Evolutionary conservation across 1,140 invertebrate species (phyloP), one percentile per base, ranked within the genome.

Genomic region (Ganaspis sp.): DNA sequence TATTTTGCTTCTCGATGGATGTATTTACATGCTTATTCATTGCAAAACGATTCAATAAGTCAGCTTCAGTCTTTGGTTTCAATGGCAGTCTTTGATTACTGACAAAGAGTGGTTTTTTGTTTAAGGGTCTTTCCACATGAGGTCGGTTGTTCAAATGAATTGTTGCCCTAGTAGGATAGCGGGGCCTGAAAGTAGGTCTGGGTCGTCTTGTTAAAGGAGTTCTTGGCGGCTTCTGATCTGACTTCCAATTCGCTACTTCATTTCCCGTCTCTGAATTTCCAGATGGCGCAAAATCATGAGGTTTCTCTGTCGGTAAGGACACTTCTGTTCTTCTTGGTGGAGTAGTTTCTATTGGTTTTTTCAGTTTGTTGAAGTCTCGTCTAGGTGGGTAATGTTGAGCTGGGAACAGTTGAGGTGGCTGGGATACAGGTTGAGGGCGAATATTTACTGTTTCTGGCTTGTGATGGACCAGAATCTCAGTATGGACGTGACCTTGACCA

Each of bases 321-420:
- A 90, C 76, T 81, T 91, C 88, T 0, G 84, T 89, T 83, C 90
- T 86, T 76, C 90, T 87, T 0, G 90, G 87, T 9, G 90, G 90
- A 8, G 75, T 80, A 37, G 73, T 70, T 34, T 91, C 88, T 6
- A 40, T 72, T 17, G 83, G 76, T 34, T 85, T 82, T 23, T 84
- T 84, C n/a, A 82, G 73, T 49, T 89, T 89, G 0, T 85, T 72
- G 74, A 82, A 87, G 64, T 90, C 88, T 45, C 85, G 81, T n/a
- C 84, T 81, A 0, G 87, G 83, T 70, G 88, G 87, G 2, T 83
- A 80, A 26, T 84, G 83, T 19, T 79, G 73, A 1, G 34, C 72
- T 0, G 79, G 73, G 26, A 84, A 75, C 9, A 19, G 26, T 17
- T 74, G 81, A 69, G 81, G 54, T 15, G 72, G 9, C 70, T 86